Evolutionary conservation across 2,797 vertebrate genomes (phyloP).

Genomic region (Peromyscus aztecus): DNA sequence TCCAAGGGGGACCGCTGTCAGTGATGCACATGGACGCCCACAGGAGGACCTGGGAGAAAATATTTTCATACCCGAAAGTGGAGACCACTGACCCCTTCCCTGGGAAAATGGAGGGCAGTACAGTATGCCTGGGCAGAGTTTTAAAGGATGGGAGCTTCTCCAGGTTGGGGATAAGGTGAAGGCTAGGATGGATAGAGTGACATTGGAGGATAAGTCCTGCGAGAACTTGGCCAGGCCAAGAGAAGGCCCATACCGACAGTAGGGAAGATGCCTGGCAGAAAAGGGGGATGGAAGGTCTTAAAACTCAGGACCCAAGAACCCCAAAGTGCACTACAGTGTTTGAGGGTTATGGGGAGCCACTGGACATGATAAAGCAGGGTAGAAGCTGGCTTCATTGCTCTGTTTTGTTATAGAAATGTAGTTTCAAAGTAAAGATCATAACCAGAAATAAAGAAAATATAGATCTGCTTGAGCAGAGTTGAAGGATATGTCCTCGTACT

Average conservation of each 20-base stretch:
- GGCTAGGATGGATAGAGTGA: neutral
- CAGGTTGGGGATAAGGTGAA: neutral
- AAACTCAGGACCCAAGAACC: neutral
- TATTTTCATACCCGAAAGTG: neutral
- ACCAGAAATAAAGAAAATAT: neutral
- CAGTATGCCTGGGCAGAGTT: neutral
- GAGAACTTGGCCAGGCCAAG: too few species aligned
- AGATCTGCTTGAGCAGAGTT: neutral
- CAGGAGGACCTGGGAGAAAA: neutral
- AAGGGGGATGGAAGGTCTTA: neutral
- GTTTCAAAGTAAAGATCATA: neutral
- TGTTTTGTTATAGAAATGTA: neutral
- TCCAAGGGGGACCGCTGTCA: neutral
- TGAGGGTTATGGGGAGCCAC: neutral
- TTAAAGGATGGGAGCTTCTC: neutral
- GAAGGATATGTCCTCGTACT: neutral
- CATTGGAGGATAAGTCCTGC: fast-evolving
- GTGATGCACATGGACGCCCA: neutral
- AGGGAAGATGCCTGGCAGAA: too few species aligned
- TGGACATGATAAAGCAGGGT: neutral
- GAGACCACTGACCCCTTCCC: neutral
- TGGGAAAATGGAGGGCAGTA: neutral
- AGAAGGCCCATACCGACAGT: fast-evolving
- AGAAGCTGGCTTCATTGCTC: neutral
- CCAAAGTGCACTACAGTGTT: fast-evolving